A percentile compares a stretch with the other conserved stretches of the same genome.
phyloP scores from a whole-genome alignment of 1,140 invertebrate genomes.

The Batillaria attramentaria region DNA sequence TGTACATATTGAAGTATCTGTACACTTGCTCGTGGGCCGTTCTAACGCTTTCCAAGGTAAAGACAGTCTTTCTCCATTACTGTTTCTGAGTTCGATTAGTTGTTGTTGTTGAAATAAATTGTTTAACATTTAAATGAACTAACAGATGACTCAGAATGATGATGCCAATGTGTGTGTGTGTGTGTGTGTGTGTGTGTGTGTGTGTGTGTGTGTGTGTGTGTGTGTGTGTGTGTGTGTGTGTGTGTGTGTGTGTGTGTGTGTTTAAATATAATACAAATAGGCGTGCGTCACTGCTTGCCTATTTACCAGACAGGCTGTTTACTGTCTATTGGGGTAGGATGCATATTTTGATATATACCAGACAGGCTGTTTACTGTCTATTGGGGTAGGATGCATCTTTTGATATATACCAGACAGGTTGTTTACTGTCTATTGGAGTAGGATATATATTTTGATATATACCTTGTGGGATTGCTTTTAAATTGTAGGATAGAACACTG shows the following conservation, averaged over 20 bases:
- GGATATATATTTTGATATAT: neutral
- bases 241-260: slow-evolving; percentile 4
- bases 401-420: neutral
- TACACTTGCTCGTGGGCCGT: neutral
- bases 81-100: neutral
- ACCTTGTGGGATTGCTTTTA: too few species aligned
- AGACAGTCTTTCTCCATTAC: neutral
- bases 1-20: neutral
- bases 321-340: neutral
- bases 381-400: neutral
- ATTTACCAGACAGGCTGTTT: too few species aligned
- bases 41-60: neutral
- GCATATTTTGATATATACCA: neutral
- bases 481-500: too few species aligned
- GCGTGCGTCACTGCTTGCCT: neutral
- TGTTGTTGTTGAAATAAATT: neutral
- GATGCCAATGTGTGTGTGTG: neutral
- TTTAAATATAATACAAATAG: neutral
- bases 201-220: slow-evolving; percentile 13
- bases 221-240: slow-evolving; percentile 4
- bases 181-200: neutral
- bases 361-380: too few species aligned
- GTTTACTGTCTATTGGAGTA: neutral
- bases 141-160: neutral
- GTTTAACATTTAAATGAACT: neutral